Percentiles rank a stretch among this genome's conserved stretches.
Evolutionary conservation across 1,140 invertebrate species (phyloP).

Genomic region (Philotrypesis tridentata): DNA sequence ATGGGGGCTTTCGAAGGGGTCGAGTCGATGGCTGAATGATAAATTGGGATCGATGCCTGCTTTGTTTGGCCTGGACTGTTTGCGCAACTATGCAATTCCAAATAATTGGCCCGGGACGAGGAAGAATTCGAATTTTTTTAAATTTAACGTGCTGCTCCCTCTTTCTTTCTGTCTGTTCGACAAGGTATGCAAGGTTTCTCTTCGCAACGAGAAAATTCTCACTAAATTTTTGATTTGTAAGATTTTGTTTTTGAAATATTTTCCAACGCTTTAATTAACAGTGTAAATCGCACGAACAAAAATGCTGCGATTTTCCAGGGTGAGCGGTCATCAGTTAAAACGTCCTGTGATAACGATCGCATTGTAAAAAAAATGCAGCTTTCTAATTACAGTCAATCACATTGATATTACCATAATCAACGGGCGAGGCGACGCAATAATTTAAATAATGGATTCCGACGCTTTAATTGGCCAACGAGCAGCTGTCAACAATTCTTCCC

Average conservation of each 20-base stretch:
- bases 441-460: constrained; percentile 23
- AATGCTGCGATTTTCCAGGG: not conserved
- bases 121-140: not conserved
- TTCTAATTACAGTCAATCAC: not conserved
- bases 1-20: not conserved
- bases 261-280: not conserved
- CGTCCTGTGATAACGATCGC: not conserved
- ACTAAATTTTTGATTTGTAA: constrained; percentile 11
- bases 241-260: not conserved
- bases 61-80: no score
- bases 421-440: not conserved
- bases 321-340: not conserved
- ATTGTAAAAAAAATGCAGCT: no score
- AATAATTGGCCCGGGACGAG: no score
- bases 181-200: not conserved
- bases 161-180: no score
- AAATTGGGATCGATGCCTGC: not conserved
- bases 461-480: not conserved
- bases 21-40: not conserved
- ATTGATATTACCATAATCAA: constrained; percentile 4
- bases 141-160: not conserved
- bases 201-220: not conserved
- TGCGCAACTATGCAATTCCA: no score
- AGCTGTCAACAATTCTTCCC: not conserved
- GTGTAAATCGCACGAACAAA: not conserved